Evolutionary conservation across 2,797 vertebrate genomes (phyloP), one percentile per base, ranked within the genome.

Genomic region (Potorous gilbertii): DNA sequence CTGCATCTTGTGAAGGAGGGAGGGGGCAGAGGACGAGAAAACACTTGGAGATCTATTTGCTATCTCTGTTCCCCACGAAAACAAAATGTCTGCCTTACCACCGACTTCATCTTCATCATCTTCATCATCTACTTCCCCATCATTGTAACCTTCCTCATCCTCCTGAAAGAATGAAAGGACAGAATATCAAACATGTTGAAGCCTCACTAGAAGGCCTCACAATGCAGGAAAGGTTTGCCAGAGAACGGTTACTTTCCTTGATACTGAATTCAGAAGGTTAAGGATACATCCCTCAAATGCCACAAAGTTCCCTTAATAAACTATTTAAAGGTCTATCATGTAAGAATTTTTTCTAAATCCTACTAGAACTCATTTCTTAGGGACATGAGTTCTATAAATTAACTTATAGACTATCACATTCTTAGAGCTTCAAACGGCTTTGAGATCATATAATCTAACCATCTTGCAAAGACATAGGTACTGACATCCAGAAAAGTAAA

Each of bases 71-170:
- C 46, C 34, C 8, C n/a, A 55, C 0, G 62, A 57, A 55, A 97
- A 87, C 1, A n/a, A 81, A 90, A 97, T 92, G 93, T 94, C 9
- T 93, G 92, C 59, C 99, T 98, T 98, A 99, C 99, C 99, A 94
- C 99, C 99, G 0, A 99, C 99, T 40, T 99, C 99, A 54, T 99
- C 99, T 54, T 99, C 99, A 0, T 99, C 99, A 93, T 99, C 99
- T 13, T 99, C 99, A 0, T 99, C 99, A 0, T 99, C 99, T 95
- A 99, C 99, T 96, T 99, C 99, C 9, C 98, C 99, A 24, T 99
- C 99, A 0, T 99, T 99, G 97, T 99, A 98, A 92, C 99, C 99
- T 95, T 99, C 99, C 92, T 99, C 99, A 92, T 99, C 99, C 97
- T 99, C 99, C 99, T 99, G 94, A 91, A 0, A 55, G 87, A 52